These are phyloP conservation scores for Cryptophagus acutangulus DNA, from an alignment of 2,888 invertebrate species.

Conservation along the genomic window DNA sequence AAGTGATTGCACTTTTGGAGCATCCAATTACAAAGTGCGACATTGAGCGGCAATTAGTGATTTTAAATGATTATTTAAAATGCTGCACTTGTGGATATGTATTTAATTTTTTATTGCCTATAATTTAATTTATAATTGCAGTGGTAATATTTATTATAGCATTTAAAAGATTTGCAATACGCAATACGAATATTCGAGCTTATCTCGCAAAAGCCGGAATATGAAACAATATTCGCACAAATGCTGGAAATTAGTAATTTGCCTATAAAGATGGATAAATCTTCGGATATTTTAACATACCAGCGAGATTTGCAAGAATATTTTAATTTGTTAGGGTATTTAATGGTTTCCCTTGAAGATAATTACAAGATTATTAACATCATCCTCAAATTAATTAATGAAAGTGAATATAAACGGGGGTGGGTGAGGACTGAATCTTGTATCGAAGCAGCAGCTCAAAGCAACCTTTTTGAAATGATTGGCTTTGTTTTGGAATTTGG, in stretches of 20 bases:
- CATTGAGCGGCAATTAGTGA: slow-evolving; percentile 18
- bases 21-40: too few relatives aligned
- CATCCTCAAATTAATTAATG: too few relatives aligned
- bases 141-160: slow-evolving; percentile 29
- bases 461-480: slow-evolving; percentile 41
- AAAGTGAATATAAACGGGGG: too few relatives aligned
- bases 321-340: slow-evolving; percentile 37
- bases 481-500: slow-evolving; percentile 37
- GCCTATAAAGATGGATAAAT: slow-evolving; percentile 37
- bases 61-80: slow-evolving; percentile 19
- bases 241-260: slow-evolving; percentile 38
- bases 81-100: slow-evolving; percentile 24
- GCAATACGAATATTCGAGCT: slow-evolving; percentile 41
- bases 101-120: slow-evolving; percentile 26
- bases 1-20: too few relatives aligned
- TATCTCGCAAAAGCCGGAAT: too few relatives aligned
- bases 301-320: slow-evolving; percentile 36
- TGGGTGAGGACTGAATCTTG: slow-evolving; percentile 30
- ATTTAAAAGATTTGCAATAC: slow-evolving; percentile 38
- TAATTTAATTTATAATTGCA: not conserved
- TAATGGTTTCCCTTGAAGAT: too few relatives aligned
- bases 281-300: slow-evolving; percentile 35
- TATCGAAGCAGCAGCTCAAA: slow-evolving; percentile 35
- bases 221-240: too few relatives aligned
- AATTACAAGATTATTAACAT: too few relatives aligned